These are phyloP conservation scores for Amazona guildingii DNA, from an alignment of 2,113 vertebrate genomes.

Conservation along the genomic window DNA sequence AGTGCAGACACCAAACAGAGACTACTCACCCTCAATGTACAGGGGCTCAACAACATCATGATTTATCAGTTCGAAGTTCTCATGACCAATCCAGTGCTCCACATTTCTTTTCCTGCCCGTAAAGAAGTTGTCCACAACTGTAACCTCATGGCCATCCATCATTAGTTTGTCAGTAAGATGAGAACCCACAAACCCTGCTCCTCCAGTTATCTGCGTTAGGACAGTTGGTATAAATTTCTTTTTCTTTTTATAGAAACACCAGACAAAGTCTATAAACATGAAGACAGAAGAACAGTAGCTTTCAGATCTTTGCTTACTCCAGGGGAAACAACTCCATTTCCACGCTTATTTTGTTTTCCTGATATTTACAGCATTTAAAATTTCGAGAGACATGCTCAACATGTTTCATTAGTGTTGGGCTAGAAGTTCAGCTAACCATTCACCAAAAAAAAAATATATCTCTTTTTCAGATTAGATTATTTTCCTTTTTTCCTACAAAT, in stretches of 20 bases:
- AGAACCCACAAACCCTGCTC: constrained; percentile 97
- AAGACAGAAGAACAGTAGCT: constrained; percentile 42
- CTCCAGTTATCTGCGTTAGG: constrained; percentile 90
- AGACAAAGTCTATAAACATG: constrained; percentile 70
- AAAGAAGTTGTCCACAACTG: constrained; percentile 99
- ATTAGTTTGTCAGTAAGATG: constrained; percentile 98
- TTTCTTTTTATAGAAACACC: constrained; percentile 70
- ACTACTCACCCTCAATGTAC: constrained; percentile 92
- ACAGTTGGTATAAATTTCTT: constrained; percentile 65
- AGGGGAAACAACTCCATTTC: constrained; percentile 49
- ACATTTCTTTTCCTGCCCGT: constrained; percentile 98
- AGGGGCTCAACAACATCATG: constrained; percentile 98
- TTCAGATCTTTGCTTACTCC: constrained; percentile 13
- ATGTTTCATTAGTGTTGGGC: not conserved
- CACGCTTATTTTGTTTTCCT: not conserved
- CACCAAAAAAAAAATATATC: not conserved
- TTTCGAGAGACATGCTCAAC: not conserved
- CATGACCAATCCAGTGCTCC: constrained; percentile 98
- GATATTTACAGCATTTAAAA: not conserved
- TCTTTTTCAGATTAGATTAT: not conserved
- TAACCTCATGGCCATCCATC: constrained; percentile 99
- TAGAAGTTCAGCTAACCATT: not conserved
- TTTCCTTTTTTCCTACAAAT: not conserved
- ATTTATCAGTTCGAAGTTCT: constrained; percentile 99
- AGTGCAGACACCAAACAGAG: not conserved